Evolutionary conservation across 2,797 vertebrate species (phyloP), one percentile per base, ranked within the genome.

Genomic region (Aphelocoma californica): DNA sequence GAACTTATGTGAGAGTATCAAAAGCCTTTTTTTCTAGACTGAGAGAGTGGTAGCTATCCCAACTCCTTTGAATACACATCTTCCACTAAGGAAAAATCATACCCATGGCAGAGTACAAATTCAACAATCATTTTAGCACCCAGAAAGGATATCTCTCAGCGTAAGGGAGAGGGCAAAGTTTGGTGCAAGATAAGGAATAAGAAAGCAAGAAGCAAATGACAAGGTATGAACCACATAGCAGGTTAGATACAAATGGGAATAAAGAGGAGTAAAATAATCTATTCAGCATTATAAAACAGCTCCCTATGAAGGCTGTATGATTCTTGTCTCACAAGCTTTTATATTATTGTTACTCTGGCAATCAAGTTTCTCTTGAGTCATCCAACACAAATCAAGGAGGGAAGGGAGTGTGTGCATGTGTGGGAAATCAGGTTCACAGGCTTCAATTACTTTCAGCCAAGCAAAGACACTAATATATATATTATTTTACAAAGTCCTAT

Each of bases 371-470:
- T 91, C 74, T 88, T 92, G 80, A 94, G 75, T 96, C 89, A 95
- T 81, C 61, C 77, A 77, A 80, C 77, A 67, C 40, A 88, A 95
- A 67, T 60, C 70, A 96, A 81, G 72, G 65, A 93, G 66, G 69
- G 80, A 91, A 96, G 51, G 47, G 31, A 89, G 83, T 67, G 26
- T 50, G 67, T 71, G 58, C 2, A 0, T 57, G 62, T n/a, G 80
- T 60, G 72, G 75, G 84, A 93, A 95, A 95, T 81, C 66, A 96
- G 83, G 90, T 91, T 93, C 88, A 89, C 54, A 92, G 80, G 74
- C 84, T 95, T 96, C 92, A 95, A 93, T 92, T 91, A 95, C 88
- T 93, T 96, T 77, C 92, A 95, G 74, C 82, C 91, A 94, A 94
- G 92, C 77, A 95, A 77, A 95, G 75, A 92, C 80, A 91, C 29